These are phyloP conservation scores for Upupa epops DNA, from an alignment of 2,113 vertebrate genomes.

Conservation along the genomic window DNA sequence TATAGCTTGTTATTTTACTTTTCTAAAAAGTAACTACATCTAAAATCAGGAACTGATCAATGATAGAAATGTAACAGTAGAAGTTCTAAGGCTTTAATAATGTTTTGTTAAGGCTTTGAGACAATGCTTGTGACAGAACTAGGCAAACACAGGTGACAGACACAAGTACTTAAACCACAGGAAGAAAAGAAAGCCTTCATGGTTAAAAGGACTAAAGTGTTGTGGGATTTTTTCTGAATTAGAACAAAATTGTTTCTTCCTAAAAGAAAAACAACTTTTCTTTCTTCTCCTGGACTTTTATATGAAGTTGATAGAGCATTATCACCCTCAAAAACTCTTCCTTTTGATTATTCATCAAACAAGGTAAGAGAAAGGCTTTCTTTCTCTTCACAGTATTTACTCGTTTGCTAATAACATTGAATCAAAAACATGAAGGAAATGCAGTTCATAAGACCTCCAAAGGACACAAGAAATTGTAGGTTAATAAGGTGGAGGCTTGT, in stretches of 20 bases:
- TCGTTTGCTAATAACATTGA: background rate
- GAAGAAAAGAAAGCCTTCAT: background rate
- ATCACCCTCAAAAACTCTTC: background rate
- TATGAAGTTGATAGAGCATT: background rate
- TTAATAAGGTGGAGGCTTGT: background rate
- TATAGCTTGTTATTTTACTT: background rate
- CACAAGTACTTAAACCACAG: background rate
- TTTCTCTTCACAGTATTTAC: background rate
- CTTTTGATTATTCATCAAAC: background rate
- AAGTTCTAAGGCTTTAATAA: conserved; percentile 4
- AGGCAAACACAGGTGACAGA: conserved; percentile 34
- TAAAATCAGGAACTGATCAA: conserved; percentile 3
- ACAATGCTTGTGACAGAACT: background rate
- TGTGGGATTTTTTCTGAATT: background rate
- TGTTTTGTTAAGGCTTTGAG: conserved; percentile 29
- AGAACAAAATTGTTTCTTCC: background rate
- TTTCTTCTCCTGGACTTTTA: background rate
- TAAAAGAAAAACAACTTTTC: background rate
- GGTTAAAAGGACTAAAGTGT: background rate
- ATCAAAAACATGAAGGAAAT: background rate
- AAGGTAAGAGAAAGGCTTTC: background rate
- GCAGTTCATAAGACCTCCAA: background rate
- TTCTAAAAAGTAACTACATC: background rate
- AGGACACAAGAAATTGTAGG: background rate
- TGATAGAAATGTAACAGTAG: conserved; percentile 1